Conservation (phyloP, 2,888 invertebrate species). For the Leptarthrus brevirostris region DNA sequence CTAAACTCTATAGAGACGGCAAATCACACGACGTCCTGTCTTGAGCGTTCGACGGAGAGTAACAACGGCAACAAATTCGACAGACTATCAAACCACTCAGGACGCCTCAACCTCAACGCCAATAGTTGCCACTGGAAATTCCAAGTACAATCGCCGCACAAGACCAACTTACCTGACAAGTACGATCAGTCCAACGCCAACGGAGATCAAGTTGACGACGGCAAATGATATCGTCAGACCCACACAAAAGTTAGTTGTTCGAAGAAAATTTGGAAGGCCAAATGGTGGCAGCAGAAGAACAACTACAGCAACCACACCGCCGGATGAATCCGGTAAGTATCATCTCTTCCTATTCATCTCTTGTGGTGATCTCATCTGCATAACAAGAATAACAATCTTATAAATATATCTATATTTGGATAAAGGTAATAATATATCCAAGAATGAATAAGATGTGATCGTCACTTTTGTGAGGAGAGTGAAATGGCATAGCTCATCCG, state of each 20-base stretch:
- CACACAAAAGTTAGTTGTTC: slow-evolving; percentile 48
- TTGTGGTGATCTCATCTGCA: slow-evolving; percentile 18
- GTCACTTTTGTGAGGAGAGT: background rate
- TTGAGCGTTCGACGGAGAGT: slow-evolving; percentile 63
- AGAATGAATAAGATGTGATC: slow-evolving; percentile 14
- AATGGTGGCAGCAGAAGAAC: slow-evolving; percentile 50
- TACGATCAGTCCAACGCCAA: slow-evolving; percentile 57
- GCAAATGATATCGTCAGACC: slow-evolving; percentile 8
- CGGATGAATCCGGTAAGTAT: slow-evolving; percentile 60
- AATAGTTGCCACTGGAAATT: slow-evolving; percentile 6
- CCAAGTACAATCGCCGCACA: slow-evolving; percentile 42
- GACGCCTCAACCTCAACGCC: slow-evolving; percentile 63
- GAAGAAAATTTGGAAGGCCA: slow-evolving; percentile 57
- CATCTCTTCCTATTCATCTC: background rate
- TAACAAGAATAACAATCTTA: slow-evolving; percentile 2
- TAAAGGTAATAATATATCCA: background rate
- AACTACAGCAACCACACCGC: slow-evolving; percentile 58
- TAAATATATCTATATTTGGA: background rate
- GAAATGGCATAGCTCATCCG: background rate
- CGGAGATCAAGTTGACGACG: slow-evolving; percentile 4
- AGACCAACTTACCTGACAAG: slow-evolving; percentile 46
- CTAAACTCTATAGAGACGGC: slow-evolving; percentile 46
- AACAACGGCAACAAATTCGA: slow-evolving; percentile 53
- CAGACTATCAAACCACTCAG: slow-evolving; percentile 55
- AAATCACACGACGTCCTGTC: slow-evolving; percentile 61